These are phyloP conservation scores for Drosophila anomelani DNA, from an alignment of 2,888 invertebrate genomes.

Conservation along the genomic window DNA sequence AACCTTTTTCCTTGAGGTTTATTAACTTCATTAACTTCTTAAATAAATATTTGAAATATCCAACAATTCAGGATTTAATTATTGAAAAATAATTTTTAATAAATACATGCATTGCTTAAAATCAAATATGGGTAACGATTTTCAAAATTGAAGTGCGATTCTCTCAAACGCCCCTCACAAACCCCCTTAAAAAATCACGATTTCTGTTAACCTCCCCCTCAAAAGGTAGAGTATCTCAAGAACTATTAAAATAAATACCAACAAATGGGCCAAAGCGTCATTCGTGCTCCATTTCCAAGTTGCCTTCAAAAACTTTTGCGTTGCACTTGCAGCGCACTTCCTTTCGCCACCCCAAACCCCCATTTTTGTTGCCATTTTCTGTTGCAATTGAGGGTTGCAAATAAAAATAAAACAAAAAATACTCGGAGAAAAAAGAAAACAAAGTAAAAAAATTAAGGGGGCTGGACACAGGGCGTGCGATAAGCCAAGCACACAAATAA, in stretches of 20 bases:
- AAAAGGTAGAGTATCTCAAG: conserved; percentile 49
- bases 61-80: no score
- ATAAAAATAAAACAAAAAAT: conserved; percentile 36
- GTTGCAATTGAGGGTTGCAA: conserved; percentile 55
- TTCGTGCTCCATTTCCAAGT: conserved; percentile 65
- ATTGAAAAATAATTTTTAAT: no score
- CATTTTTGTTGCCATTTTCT: conserved; percentile 35
- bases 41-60: neutral
- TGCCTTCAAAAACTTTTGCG: conserved; percentile 56
- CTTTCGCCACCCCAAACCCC: conserved; percentile 13
- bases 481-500: conserved; percentile 57
- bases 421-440: conserved; percentile 9
- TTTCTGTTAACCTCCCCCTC: neutral
- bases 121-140: neutral
- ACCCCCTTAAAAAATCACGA: neutral
- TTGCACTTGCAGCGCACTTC: conserved; percentile 61
- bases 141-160: fast-evolving
- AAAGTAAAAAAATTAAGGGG: conserved; percentile 16
- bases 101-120: neutral
- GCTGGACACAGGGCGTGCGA: conserved; percentile 48
- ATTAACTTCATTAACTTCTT: neutral
- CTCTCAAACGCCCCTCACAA: neutral
- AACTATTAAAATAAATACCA: conserved; percentile 62
- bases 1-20: neutral
- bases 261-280: conserved; percentile 55